Percentiles rank a stretch among this genome's conserved stretches.
phyloP scores from a whole-genome alignment of 2,888 invertebrate species.

The Lepidocyrtinus sp. region DNA sequence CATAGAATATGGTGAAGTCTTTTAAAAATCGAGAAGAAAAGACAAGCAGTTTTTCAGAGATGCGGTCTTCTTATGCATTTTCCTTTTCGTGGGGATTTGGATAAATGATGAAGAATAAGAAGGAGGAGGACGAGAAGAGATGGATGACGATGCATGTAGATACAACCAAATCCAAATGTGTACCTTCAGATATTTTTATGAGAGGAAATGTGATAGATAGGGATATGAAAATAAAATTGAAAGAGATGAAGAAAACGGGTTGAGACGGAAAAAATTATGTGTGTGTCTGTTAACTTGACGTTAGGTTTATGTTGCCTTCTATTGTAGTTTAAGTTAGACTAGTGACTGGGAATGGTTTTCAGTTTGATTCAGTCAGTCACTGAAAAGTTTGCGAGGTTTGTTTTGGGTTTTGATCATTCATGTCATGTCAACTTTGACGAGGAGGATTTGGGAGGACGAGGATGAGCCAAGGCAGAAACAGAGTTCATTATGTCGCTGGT shows the following conservation, averaged over 20 bases:
- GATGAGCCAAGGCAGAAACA: neutral
- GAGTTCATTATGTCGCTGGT: neutral
- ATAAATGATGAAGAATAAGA: neutral
- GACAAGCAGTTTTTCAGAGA: neutral
- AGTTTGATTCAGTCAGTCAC: too few relatives aligned
- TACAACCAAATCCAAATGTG: neutral
- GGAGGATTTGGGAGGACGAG: neutral
- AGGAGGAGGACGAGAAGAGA: conserved; percentile 19
- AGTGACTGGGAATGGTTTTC: too few relatives aligned
- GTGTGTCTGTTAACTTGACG: conserved; percentile 11
- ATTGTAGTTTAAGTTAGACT: too few relatives aligned
- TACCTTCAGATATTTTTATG: neutral
- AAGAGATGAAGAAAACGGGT: conserved; percentile 5
- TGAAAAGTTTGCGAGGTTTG: neutral
- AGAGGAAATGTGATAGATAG: neutral
- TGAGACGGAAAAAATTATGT: neutral
- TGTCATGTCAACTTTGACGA: conserved; percentile 3
- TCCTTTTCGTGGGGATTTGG: neutral
- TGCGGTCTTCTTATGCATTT: conserved; percentile 2
- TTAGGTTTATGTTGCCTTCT: neutral
- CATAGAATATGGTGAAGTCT: neutral
- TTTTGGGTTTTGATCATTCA: conserved; percentile 16
- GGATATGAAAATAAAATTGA: neutral
- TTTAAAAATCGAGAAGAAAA: conserved; percentile 18
- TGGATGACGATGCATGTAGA: neutral